phyloP scores from a whole-genome alignment of 2,888 invertebrate species.

The Gisinianus flammeolus region DNA sequence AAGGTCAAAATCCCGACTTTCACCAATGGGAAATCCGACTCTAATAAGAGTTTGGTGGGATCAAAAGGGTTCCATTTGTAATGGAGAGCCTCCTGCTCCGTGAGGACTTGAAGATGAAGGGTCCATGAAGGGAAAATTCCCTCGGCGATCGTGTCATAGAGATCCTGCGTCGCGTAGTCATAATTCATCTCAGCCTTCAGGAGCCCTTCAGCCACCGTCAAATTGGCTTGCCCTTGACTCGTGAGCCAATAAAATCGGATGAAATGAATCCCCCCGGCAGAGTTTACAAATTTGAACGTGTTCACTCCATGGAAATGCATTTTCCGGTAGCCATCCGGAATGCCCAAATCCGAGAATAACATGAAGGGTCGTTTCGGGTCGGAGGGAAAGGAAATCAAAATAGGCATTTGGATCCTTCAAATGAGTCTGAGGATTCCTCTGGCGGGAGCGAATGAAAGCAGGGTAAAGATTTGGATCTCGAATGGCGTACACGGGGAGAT shows the following conservation, averaged over 20 bases:
- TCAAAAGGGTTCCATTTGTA: slow-evolving; percentile 26
- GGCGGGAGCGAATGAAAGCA: slow-evolving; percentile 95
- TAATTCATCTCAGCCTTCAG: slow-evolving; percentile 60
- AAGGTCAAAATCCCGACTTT: slow-evolving; percentile 62
- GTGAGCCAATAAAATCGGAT: slow-evolving; percentile 64
- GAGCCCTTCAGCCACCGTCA: slow-evolving; percentile 61
- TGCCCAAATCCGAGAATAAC: slow-evolving; percentile 80
- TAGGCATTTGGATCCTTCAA: slow-evolving; percentile 80
- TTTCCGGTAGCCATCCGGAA: slow-evolving; percentile 87
- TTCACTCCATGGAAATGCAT: slow-evolving; percentile 97
- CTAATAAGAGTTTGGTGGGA: slow-evolving; percentile 53
- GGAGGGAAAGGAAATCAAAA: slow-evolving; percentile 91
- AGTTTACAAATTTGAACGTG: slow-evolving; percentile 88
- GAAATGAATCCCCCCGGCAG: slow-evolving; percentile 74
- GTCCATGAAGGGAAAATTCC: slow-evolving; percentile 64
- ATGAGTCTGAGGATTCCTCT: slow-evolving; percentile 82
- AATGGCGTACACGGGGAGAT: slow-evolving; percentile 91
- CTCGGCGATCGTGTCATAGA: slow-evolving; percentile 62
- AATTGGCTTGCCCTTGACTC: slow-evolving; percentile 64
- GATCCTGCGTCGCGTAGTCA: slow-evolving; percentile 62
- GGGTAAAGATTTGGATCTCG: slow-evolving; percentile 89
- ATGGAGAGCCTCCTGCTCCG: slow-evolving; percentile 59
- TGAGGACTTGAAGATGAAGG: slow-evolving; percentile 64
- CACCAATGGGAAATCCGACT: slow-evolving; percentile 62
- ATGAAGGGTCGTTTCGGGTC: slow-evolving; percentile 87